Percentiles rank a stretch among this genome's conserved stretches.
These are phyloP conservation scores for Chironomus tepperi DNA, from an alignment of 1,140 invertebrate genomes.

Conservation along the genomic window DNA sequence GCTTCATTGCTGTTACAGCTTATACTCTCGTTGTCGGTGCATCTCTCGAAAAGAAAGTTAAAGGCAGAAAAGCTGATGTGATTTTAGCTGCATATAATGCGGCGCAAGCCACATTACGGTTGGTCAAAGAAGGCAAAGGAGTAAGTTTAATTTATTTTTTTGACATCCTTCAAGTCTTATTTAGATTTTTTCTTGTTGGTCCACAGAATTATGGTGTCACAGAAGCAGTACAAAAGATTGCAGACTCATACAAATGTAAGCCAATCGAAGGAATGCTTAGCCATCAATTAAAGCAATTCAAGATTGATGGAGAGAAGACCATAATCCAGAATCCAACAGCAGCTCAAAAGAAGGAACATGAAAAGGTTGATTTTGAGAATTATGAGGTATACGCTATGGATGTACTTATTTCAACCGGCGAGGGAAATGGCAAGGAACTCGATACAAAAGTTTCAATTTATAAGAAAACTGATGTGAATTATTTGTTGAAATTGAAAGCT, in stretches of 20 bases:
- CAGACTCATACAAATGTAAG: constrained; percentile 89
- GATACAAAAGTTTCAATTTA: constrained; percentile 94
- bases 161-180: too few relatives aligned
- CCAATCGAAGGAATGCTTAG: constrained; percentile 98
- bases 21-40: constrained; percentile 90
- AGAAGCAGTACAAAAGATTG: constrained; percentile 86
- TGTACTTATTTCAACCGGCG: constrained; percentile 90
- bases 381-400: constrained; percentile 99
- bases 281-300: constrained; percentile 92
- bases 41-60: constrained; percentile 57
- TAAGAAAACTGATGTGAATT: constrained; percentile 96
- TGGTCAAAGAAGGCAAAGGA: constrained; percentile 86
- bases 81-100: constrained; percentile 91
- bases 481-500: constrained; percentile 93
- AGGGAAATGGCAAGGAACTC: constrained; percentile 80
- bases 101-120: constrained; percentile 84
- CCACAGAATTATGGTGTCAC: constrained; percentile 85
- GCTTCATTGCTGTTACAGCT: constrained; percentile 95
- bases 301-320: constrained; percentile 97
- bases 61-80: constrained; percentile 88
- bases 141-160: constrained; percentile 46
- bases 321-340: constrained; percentile 98
- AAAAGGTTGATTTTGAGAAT: constrained; percentile 92
- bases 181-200: neutral
- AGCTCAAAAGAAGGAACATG: constrained; percentile 94